Evolutionary conservation across 2,113 vertebrate species (phyloP), one percentile per base, ranked within the genome.

Genomic region (Bufo gargarizans): DNA sequence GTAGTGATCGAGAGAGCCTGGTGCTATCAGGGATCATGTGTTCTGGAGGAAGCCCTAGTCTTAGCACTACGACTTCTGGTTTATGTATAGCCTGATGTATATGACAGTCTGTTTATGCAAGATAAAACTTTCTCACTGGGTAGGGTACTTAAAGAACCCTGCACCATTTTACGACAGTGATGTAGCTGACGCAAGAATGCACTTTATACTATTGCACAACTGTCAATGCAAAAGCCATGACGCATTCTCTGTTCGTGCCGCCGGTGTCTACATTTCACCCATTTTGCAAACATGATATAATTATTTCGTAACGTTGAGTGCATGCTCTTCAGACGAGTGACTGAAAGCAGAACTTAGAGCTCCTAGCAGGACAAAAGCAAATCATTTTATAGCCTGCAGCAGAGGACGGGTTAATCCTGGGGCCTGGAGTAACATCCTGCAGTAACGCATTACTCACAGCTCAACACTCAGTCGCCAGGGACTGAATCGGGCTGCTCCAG

Each of bases 401-500:
- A 61, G 22, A 17, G 47, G 45, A 84, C 49, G 88, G 71, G 72
- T 84, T 84, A 71, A 84, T 17, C 55, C 49, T 33, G 72, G 72
- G 72, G 86, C 77, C 86, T 22, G 59, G 85, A 78, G 85, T 86
- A 86, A 78, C 56, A 86, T 77, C 56, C 74, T 86, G 84, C 77
- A 87, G 86, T 87, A 81, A 82, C 17, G 50, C 45, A 82, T 88
- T 88, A 88, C 79, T 88, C 86, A 82, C 79, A 87, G 63, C 79
- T 59, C 79, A 82, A 53, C 86, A 84, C 79, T 83, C 43, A 61
- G 71, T 77, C 80, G 16, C 87, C 87, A 84, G 87, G 74, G 72
- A 83, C 80, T 88, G 71, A 84, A 88, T 88, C 81, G 56, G 87
- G 87, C 87, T 84, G 87, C 87, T 84, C 81, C 80, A 77, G 87